Conservation (phyloP, 2,797 vertebrate species). For the Parauchenoglanis ngamensis region DNA sequence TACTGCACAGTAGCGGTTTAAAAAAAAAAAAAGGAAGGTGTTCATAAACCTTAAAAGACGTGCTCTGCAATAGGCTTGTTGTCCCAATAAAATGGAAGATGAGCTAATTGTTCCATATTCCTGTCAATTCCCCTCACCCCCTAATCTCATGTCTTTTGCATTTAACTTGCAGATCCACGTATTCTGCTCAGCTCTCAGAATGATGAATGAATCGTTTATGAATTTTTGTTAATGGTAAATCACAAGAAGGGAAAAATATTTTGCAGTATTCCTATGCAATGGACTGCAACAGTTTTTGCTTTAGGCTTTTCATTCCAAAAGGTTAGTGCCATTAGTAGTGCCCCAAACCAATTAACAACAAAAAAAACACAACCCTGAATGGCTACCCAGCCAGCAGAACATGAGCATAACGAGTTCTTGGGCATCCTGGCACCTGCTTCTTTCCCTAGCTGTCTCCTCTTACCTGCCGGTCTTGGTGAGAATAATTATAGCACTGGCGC, state of each 20-base stretch:
- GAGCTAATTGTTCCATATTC: background rate
- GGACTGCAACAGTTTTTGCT: background rate
- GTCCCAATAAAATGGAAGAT: background rate
- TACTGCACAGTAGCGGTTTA: too few relatives aligned
- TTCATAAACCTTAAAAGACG: background rate
- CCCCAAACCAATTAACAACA: background rate
- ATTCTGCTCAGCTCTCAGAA: background rate
- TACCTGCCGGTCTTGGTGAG: conserved; percentile 98
- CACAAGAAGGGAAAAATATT: background rate
- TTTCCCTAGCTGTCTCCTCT: conserved; percentile 49
- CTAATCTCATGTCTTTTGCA: background rate
- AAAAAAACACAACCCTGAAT: background rate
- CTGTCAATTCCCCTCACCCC: background rate
- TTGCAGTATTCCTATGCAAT: too few relatives aligned
- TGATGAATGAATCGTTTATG: too few relatives aligned
- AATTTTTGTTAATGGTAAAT: background rate
- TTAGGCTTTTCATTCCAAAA: background rate
- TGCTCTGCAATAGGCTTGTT: background rate
- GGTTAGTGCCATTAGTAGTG: background rate
- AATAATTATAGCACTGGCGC: conserved; percentile 91
- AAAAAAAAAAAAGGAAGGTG: too few relatives aligned
- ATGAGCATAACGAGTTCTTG: background rate
- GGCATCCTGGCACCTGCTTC: background rate
- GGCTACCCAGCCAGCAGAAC: too few relatives aligned
- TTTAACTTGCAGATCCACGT: background rate